These are phyloP conservation scores for Eilema sororculum DNA, from an alignment of 2,888 invertebrate genomes.

Conservation along the genomic window DNA sequence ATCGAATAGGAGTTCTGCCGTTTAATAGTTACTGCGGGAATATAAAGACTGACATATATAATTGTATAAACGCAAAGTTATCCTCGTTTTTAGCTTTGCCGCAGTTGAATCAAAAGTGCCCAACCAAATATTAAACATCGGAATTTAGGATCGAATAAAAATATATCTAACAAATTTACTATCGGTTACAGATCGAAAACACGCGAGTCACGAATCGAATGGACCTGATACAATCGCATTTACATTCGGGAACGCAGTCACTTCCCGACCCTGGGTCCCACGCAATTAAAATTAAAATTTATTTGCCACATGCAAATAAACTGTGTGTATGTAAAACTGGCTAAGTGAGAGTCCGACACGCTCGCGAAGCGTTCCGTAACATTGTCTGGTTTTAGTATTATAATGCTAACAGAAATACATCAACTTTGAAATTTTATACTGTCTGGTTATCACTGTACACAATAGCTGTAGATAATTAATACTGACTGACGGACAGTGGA, in stretches of 20 bases:
- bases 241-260: constrained; percentile 32
- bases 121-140: neutral
- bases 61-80: neutral
- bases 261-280: constrained; percentile 23
- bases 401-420: too few species aligned
- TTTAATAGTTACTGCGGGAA: too few species aligned
- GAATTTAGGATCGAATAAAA: constrained; percentile 14
- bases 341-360: too few species aligned
- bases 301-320: constrained; percentile 18
- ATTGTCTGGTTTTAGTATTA: too few species aligned
- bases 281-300: constrained; percentile 41
- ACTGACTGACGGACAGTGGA: too few species aligned
- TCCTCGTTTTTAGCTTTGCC: neutral
- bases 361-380: too few species aligned
- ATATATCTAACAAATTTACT: constrained; percentile 4
- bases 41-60: neutral
- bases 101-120: neutral
- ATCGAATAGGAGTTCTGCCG: too few species aligned
- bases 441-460: too few species aligned
- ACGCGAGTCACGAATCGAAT: constrained; percentile 27
- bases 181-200: constrained; percentile 12
- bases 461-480: too few species aligned
- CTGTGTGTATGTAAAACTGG: neutral
- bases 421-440: too few species aligned
- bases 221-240: constrained; percentile 39